Conservation (phyloP, 2,797 vertebrate species). For the Propithecus perrieri region DNA sequence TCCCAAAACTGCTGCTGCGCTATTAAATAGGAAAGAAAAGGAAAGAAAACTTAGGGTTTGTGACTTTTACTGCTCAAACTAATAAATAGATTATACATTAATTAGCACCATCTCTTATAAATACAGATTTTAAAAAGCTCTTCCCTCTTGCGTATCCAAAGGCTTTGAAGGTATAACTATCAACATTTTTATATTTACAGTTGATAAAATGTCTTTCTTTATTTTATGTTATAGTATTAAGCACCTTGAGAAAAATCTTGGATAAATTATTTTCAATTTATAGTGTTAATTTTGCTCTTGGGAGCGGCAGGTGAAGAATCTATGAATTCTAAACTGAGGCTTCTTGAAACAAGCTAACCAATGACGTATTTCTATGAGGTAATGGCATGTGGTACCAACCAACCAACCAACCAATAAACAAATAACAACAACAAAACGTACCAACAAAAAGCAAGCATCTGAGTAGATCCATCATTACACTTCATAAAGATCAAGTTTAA, state of each 20-base stretch:
- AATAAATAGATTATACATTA: not conserved
- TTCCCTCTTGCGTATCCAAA: not conserved
- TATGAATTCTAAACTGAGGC: not conserved
- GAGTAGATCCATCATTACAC: not conserved
- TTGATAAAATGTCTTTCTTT: not conserved
- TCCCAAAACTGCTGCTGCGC: constrained; percentile 92
- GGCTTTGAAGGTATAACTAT: not conserved
- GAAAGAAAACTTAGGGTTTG: constrained; percentile 34
- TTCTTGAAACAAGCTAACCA: not conserved
- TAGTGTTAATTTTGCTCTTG: not conserved
- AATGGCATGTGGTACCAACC: not conserved
- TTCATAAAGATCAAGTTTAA: not conserved
- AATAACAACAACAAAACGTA: not conserved
- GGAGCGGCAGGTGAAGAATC: not conserved
- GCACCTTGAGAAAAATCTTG: not conserved
- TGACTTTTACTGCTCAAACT: constrained; percentile 11
- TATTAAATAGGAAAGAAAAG: constrained; percentile 77
- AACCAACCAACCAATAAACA: not conserved
- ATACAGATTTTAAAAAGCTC: not conserved
- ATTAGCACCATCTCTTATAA: not conserved
- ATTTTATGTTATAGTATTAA: not conserved
- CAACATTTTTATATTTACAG: constrained; percentile 10
- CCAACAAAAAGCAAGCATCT: not conserved
- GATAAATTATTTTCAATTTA: constrained; percentile 38
- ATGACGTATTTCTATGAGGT: not conserved